Conservation (phyloP, 2,888 invertebrate species). For the Orthonychiurus folsomi region DNA sequence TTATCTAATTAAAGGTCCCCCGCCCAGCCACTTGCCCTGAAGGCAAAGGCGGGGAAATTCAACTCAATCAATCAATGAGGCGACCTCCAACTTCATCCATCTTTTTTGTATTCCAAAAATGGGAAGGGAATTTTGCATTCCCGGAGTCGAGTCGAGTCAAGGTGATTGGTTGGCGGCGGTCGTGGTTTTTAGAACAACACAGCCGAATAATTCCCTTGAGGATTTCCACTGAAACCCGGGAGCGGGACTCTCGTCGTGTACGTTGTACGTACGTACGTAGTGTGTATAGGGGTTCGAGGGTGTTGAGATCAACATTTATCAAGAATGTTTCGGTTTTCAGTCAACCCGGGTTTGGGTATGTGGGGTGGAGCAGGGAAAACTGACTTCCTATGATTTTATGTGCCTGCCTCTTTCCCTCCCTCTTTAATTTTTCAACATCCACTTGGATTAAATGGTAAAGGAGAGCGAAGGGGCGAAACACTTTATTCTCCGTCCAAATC, state of each 20-base stretch:
- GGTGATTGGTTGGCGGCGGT: too few species aligned
- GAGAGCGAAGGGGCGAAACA: background rate
- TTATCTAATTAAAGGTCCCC: background rate
- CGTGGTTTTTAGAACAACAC: background rate
- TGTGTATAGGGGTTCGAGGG: background rate
- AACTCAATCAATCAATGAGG: background rate
- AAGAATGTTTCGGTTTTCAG: background rate
- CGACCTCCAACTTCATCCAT: background rate
- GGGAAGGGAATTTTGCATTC: too few species aligned
- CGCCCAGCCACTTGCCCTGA: background rate
- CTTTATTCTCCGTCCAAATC: background rate
- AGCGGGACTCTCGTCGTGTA: too few species aligned
- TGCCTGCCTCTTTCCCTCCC: background rate
- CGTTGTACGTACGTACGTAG: too few species aligned
- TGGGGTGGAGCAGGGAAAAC: too few species aligned
- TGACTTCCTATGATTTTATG: constrained; percentile 1
- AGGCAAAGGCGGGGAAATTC: background rate
- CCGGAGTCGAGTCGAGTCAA: too few species aligned
- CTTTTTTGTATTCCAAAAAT: background rate
- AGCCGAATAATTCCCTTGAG: background rate
- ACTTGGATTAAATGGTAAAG: background rate
- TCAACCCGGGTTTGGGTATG: background rate
- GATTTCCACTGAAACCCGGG: background rate
- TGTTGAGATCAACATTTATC: background rate
- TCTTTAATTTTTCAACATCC: constrained; percentile 1